A percentile compares a stretch with the other conserved stretches of the same genome.
These are phyloP conservation scores for Drusus annulatus DNA, from an alignment of 1,140 invertebrate genomes.

Conservation along the genomic window DNA sequence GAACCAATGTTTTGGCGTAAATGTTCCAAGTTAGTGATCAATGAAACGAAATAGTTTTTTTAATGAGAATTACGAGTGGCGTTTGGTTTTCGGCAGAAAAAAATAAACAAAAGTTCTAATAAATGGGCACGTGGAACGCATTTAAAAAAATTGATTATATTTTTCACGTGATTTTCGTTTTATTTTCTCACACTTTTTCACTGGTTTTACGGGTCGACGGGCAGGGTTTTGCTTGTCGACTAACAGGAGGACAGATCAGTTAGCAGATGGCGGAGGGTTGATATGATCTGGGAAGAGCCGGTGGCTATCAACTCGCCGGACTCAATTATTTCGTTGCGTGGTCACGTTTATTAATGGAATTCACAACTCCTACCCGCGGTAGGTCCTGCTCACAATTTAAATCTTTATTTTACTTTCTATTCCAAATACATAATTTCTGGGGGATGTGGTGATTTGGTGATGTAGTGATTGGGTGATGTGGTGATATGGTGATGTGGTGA, in stretches of 20 bases:
- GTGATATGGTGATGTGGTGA: too few relatives aligned
- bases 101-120: background rate
- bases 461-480: too few relatives aligned
- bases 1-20: background rate
- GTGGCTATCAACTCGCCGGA: constrained; percentile 18
- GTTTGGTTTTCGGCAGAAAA: background rate
- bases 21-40: background rate
- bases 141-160: background rate
- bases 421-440: too few relatives aligned
- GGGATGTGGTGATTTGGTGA: too few relatives aligned
- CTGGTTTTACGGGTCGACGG: background rate
- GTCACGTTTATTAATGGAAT: constrained; percentile 35
- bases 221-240: background rate
- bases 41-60: background rate
- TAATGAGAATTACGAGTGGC: background rate
- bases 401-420: too few relatives aligned
- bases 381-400: too few relatives aligned
- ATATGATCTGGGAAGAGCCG: constrained; percentile 20
- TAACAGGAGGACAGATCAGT: constrained; percentile 18
- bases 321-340: constrained; percentile 30
- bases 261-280: constrained; percentile 12
- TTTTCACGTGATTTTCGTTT: background rate
- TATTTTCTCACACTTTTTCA: background rate
- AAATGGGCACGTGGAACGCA: too few relatives aligned
- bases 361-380: background rate